Evolutionary conservation across 2,113 vertebrate species (phyloP).

Genomic region (Opisthocomus hoazin): DNA sequence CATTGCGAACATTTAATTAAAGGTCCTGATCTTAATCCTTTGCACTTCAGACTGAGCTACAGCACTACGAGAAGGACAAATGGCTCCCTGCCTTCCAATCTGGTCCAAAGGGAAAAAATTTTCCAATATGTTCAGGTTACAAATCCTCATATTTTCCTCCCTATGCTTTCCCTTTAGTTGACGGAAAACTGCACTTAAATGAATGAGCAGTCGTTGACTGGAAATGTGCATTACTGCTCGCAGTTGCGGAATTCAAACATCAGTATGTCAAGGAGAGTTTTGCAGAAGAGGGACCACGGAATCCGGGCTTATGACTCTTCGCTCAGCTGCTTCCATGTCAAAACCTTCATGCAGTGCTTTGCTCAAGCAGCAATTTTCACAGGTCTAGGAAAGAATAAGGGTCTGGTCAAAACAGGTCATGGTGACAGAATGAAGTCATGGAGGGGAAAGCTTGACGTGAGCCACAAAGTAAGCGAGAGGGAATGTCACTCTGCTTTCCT

Average conservation of each 20-base stretch:
- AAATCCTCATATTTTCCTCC: neutral
- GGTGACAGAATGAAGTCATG: neutral
- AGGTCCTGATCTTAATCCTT: neutral
- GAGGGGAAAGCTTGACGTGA: neutral
- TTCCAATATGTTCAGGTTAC: neutral
- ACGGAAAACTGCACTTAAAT: neutral
- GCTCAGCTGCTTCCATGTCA: fast-evolving
- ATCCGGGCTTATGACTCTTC: neutral
- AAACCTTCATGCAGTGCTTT: neutral
- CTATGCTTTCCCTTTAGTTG: neutral
- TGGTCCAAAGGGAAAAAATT: neutral
- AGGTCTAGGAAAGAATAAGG: neutral
- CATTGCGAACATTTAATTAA: neutral
- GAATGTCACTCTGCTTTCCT: neutral
- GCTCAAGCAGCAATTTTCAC: neutral
- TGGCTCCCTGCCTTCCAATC: neutral
- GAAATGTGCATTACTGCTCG: fast-evolving
- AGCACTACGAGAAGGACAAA: neutral
- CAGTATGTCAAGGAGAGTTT: neutral
- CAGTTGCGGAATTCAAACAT: neutral
- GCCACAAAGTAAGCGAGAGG: fast-evolving
- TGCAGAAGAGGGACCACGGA: neutral
- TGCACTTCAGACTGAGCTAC: neutral
- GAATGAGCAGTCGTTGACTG: neutral
- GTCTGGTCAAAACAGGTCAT: neutral